Evolutionary conservation across 2,888 invertebrate species (phyloP), one percentile per base, ranked within the genome.

Genomic region (Seira ritae): DNA sequence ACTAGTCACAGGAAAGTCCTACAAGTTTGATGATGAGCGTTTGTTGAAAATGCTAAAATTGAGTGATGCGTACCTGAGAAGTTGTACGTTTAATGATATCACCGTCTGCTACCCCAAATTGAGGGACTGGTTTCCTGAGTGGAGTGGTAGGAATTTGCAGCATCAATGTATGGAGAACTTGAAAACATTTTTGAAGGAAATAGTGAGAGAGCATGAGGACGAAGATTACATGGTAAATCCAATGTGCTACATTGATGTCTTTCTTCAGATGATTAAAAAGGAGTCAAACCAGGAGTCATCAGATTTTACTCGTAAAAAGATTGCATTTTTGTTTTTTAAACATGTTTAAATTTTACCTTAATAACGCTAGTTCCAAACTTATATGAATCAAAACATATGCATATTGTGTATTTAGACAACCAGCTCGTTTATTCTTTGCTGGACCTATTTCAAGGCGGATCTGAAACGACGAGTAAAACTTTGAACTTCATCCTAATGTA

Each of bases 251-350:
- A n/a, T 78, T 22, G 78, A 78, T 17, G 70, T 10, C 2, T 78
- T 78, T 65, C 46, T 70, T 22, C 8, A 20, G n/a, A 55, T 71
- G 20, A 71, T 78, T 15, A 71, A 78, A 4, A 31, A 78, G 10
- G 46, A 3, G 1, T 15, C 50, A n/a, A n/a, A 8, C 31, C 31
- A 31, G 31, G 19, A n/a, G n/a, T n/a, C n/a, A 66, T 31, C 31
- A 8, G 31, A 31, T 31, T 31, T 31, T 8, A 31, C 31, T 4
- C 31, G 31, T 31, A n/a, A n/a, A n/a, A n/a, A 31, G 2, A 8
- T 31, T 31, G 2, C 8, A 8, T 31, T 8, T 31, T 2, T 31
- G 31, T 31, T 31, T 31, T 31, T n/a, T n/a, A n/a, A n/a, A n/a
- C n/a, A n/a, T n/a, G n/a, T n/a, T n/a, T n/a, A n/a, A n/a, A n/a